A percentile compares a stretch with the other conserved stretches of the same genome.
Conservation (phyloP, 2,888 invertebrate genomes). For the Cantharis rufa region DNA sequence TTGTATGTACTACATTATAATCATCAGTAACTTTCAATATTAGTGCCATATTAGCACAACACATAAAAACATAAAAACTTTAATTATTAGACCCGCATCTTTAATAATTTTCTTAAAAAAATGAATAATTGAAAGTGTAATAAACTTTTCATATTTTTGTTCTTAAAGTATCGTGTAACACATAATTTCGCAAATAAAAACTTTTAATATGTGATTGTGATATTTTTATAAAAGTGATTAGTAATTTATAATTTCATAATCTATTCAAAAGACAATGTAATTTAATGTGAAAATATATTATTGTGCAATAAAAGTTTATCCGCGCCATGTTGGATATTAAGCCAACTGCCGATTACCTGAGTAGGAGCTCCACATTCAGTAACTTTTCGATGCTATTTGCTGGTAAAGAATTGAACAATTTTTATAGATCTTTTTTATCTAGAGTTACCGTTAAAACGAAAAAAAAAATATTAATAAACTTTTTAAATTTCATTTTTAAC, state of each 20-base stretch:
- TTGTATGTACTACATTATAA: conserved; percentile 33
- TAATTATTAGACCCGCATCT: not conserved
- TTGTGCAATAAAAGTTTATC: conserved; percentile 16
- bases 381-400: conserved; percentile 95
- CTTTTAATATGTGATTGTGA: not conserved
- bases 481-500: no score
- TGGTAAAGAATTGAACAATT: conserved; percentile 33
- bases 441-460: no score
- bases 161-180: not conserved
- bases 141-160: not conserved
- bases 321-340: conserved; percentile 85
- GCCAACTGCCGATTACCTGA: conserved; percentile 87
- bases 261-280: conserved; percentile 20
- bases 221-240: not conserved
- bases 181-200: not conserved
- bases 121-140: not conserved
- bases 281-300: conserved; percentile 12
- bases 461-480: no score
- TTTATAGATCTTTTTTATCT: no score
- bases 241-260: not conserved
- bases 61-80: not conserved
- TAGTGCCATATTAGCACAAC: conserved; percentile 20
- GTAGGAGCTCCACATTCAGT: conserved; percentile 89
- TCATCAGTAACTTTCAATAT: conserved; percentile 14
- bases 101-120: not conserved